Evolutionary conservation across 1,140 invertebrate species (phyloP), one percentile per base, ranked within the genome.

Genomic region (Paracyclopina nana): DNA sequence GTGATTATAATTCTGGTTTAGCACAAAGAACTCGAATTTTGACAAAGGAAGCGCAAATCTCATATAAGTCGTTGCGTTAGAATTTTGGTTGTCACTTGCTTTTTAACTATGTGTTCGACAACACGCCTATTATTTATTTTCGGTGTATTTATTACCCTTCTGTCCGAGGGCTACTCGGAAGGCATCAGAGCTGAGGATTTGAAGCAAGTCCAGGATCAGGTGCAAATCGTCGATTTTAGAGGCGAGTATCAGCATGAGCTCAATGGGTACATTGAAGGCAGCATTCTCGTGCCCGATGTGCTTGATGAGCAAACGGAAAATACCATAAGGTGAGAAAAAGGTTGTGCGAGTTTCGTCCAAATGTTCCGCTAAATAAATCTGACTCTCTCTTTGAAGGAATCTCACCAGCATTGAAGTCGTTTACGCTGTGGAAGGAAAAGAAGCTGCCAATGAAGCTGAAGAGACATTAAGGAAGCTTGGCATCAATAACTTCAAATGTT

Each of bases 241-340:
- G 16, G 20, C 16, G 45, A 48, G 14, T 48, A 28, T 29, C 25
- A 48, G 25, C 25, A 28, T 6, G 45, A 48, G 14, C 25, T 48
- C 25, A 14, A 48, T 25, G 45, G 45, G 2, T 48, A 48, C 29
- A 20, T 48, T 48, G 25, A 28, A 12, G 45, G 45, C 6, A 48
- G 45, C 30, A 20, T 16, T 5, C 45, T 25, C 27, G 4, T 22
- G 4, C 27, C 16, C 16, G 28, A 28, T 12, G 25, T 25, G 11
- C 30, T 22, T 20, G n/a, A 48, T 14, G 25, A 16, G 4, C 8
- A 26, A 2, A 28, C 27, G 16, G 45, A 44, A 12, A 25, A 11
- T 9, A 18, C n/a, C n/a, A 5, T 28, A 24, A 9, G 6, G 14
- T 27, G 9, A 16, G 22, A 28, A 48, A 14, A 8, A 40, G 4